Base-by-base conservation (phyloP, 2,113 vertebrate genomes). In the Ahaetulla prasina region DNA sequence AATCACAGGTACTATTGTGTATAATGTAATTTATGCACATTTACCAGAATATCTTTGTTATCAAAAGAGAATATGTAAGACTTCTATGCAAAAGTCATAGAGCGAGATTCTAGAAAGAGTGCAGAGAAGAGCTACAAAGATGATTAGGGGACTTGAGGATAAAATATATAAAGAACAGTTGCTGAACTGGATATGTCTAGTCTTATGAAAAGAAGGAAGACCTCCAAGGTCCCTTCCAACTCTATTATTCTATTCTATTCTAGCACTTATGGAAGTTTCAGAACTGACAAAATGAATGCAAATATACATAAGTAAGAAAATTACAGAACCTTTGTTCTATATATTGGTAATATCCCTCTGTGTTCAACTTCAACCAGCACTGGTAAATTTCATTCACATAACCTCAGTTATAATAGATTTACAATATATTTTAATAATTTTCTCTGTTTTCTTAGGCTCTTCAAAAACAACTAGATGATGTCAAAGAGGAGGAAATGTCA, bases 391-490 rank as follows among this genome's bases (percentile, higher is more conserved):
- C 91, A 1, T 7, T 89, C 85, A 52, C 55, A 27, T 35, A 94
- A 18, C 39, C 87, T 93, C 95, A 92, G 89, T 63, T 91, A 91
- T 92, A 45, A 39, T 90, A 74, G 2, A 23, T 27, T 87, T 88
- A 14, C 55, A 90, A 14, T 84, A 16, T 94, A 89, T 93, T 54
- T 55, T 95, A 95, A 95, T 96, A 91, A 60, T 91, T 20, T 95
- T 93, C 20, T 95, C 50, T 95, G 47, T 96, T 97, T 92, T 93
- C 92, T 92, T 96, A 99, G 99, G 98, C 98, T 93, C 97, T 99
- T 95, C 98, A 98, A 87, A 99, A 98, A 96, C 98, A 99, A 96
- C 98, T 99, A 96, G 99, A 99, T 39, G 99, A 99, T 94, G 98
- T 98, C 97, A 99, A 98, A 95, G 98, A 99, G 96, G 98, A 99